Conservation (phyloP, 1,140 invertebrate genomes). For the Euschistus heros region DNA sequence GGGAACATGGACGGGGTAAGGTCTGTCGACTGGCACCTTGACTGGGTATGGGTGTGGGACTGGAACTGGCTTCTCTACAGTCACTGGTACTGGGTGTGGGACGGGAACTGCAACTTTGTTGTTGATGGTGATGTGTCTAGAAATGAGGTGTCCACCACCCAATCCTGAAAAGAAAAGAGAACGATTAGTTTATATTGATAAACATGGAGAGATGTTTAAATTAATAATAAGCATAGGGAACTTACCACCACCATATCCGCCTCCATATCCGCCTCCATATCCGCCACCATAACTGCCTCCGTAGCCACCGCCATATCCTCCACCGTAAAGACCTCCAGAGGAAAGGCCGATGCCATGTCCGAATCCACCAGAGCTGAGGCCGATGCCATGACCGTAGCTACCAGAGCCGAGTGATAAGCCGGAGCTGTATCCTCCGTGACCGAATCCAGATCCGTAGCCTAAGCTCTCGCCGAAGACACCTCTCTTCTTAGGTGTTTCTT, state of each 20-base stretch:
- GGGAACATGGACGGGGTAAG: conserved; percentile 27
- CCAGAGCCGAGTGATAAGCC: neutral
- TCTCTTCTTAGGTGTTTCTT: neutral
- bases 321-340: neutral
- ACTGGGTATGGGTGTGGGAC: conserved; percentile 25
- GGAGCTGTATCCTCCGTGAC: neutral
- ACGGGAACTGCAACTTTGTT: conserved; percentile 34
- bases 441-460: conserved; percentile 1
- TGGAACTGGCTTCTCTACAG: conserved; percentile 28
- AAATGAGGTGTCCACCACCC: conserved; percentile 20
- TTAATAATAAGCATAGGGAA: conserved; percentile 16
- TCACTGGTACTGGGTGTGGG: conserved; percentile 25
- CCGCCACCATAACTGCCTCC: neutral
- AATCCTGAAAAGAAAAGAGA: conserved; percentile 2
- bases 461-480: neutral
- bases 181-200: neutral
- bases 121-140: conserved; percentile 34
- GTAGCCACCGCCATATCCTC: neutral
- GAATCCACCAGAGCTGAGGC: neutral
- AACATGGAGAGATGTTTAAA: neutral
- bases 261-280: neutral
- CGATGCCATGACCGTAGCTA: neutral
- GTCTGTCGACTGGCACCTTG: conserved; percentile 28
- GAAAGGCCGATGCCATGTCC: neutral
- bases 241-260: conserved; percentile 5